These are phyloP conservation scores for Oasisia sp. DNA, from an alignment of 2,888 invertebrate genomes.

Conservation along the genomic window DNA sequence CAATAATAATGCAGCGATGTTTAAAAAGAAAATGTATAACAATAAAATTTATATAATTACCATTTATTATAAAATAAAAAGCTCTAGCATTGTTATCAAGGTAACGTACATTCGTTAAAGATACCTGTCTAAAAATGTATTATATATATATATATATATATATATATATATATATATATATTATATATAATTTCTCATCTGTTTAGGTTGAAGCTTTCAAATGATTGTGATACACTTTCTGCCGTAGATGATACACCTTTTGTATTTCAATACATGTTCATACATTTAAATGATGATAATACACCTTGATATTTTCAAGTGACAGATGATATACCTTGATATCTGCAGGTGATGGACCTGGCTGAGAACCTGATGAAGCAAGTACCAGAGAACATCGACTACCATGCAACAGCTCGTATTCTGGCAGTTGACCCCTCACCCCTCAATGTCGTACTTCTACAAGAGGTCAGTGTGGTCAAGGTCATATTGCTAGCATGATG, in stretches of 20 bases:
- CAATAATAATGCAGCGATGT: too few species aligned
- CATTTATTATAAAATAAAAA: too few species aligned
- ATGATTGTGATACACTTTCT: background rate
- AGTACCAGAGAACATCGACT: conserved; percentile 80
- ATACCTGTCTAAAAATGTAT: too few species aligned
- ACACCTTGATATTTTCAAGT: conserved; percentile 63
- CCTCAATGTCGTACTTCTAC: conserved; percentile 84
- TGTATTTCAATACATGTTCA: background rate
- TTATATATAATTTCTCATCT: too few species aligned
- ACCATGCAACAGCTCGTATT: conserved; percentile 79
- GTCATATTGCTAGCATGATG: background rate
- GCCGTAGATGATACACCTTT: background rate
- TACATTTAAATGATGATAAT: background rate
- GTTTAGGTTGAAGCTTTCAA: too few species aligned
- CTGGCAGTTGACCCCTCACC: conserved; percentile 81
- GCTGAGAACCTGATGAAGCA: conserved; percentile 78
- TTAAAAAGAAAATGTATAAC: too few species aligned
- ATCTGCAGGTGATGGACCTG: conserved; percentile 72
- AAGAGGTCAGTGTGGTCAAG: conserved; percentile 75
- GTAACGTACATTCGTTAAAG: too few species aligned
- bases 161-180: too few species aligned
- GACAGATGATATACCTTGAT: background rate
- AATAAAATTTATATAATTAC: too few species aligned
- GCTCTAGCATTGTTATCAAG: too few species aligned
- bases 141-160: too few species aligned